Evolutionary conservation across 2,888 invertebrate genomes (phyloP), one percentile per base, ranked within the genome.

Genomic region (Diaphora mendica): DNA sequence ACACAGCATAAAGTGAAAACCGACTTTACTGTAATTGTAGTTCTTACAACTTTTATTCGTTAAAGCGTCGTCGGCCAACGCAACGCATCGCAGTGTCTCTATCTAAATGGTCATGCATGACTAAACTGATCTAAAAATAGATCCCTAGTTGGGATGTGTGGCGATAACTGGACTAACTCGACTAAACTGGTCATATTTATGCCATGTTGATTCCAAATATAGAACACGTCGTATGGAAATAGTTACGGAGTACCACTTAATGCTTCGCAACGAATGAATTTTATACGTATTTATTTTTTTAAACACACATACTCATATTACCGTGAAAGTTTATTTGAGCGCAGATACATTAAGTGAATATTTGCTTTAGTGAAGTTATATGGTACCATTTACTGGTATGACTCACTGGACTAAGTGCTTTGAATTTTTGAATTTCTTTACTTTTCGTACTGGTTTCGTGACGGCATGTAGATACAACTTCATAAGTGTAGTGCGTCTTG

Each of bases 111-210:
- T 84, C 87, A 87, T 80, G 86, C 85, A 90, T 91, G 91, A 91
- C 90, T 92, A 91, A 92, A 89, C 88, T 78, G 77, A 79, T 89
- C 93, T 94, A 93, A 88, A 93, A 90, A 93, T 94, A 94, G 88
- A 88, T 76, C 76, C 82, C 81, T 84, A 82, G 83, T 79, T 84
- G 90, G 91, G 91, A 93, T 91, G 90, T 88, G 88, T 86, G 82
- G 85, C 87, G 91, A 92, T 92, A 93, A 91, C 91, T 90, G 90
- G 92, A 90, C 88, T 86, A 90, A 91, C 89, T 87, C 87, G 89
- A 88, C 87, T 82, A 79, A 88, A 91, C 90, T 89, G 88, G 90
- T 88, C 85, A 87, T 89, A 90, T 91, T 88, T 87, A 88, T 85
- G 88, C 84, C 86, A 85, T 84, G 82, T 75, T 72, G 82, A 76